Base-by-base conservation (phyloP, 2,888 invertebrate genomes). In the Brachyopa scutellaris region DNA sequence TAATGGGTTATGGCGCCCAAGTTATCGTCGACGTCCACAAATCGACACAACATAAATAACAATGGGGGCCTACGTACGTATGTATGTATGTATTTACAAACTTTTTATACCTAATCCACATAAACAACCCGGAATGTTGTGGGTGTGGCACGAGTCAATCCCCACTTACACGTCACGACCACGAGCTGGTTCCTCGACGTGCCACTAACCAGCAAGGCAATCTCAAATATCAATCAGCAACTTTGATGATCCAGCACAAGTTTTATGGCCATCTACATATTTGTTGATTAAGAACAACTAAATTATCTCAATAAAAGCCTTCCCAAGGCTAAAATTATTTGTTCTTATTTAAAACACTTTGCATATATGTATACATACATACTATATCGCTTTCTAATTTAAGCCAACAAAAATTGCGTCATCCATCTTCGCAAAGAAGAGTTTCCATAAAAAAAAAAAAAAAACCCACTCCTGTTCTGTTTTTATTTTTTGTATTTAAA, bases 321-420 rank as follows among this genome's bases (percentile, higher is more conserved):
- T 29, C 4, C 8, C 42, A 61, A 45, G 31, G 31, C n/a, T n/a
- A n/a, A n/a, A n/a, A n/a, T n/a, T n/a, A n/a, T n/a, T n/a, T n/a
- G n/a, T n/a, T n/a, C n/a, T n/a, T n/a, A n/a, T n/a, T n/a, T n/a
- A n/a, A n/a, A n/a, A n/a, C n/a, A n/a, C n/a, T n/a, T n/a, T n/a
- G n/a, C n/a, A n/a, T n/a, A n/a, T n/a, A n/a, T n/a, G n/a, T n/a
- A n/a, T n/a, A n/a, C n/a, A n/a, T n/a, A n/a, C n/a, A n/a, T n/a
- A n/a, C 11, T 47, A 47, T 47, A n/a, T 13, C 23, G 19, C 45
- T 21, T 45, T 61, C 45, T 45, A 61, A 45, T 31, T 45, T 31
- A 7, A 45, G 31, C 17, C 19, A 45, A 45, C 42, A n/a, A 29
- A 13, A 61, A 31, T 61, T 31, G 11, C 61, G 61, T 61, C 61